Base-by-base conservation (phyloP, 2,888 invertebrate species). In the Flabesymbios commensalis region DNA sequence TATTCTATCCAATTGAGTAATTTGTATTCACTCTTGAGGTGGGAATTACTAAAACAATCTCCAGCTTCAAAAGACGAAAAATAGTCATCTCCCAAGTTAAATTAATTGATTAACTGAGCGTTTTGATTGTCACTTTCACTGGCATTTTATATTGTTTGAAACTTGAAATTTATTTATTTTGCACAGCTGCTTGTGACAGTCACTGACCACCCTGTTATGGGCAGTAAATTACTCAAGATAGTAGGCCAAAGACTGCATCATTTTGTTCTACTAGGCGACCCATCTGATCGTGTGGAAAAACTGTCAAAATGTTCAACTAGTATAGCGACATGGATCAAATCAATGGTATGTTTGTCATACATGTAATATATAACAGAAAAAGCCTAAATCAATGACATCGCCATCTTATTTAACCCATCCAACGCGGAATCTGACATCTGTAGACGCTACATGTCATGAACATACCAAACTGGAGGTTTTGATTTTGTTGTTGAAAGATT, bases 281-380 rank as follows among this genome's bases (percentile, higher is more conserved):
- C 74, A 4, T 69, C 78, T 77, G 86, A 69, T 48, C 76, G 87
- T 72, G 87, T 86, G 70, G 88, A 85, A 79, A 89, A 88, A 84
- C 87, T 93, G 47, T 88, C 91, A 1, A 88, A 90, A 4, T 87
- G 93, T 67, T 90, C 90, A 61, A 90, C 93, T 3, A 86, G 88
- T 29, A 84, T 94, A 1, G 88, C 90, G 47, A 87, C 88, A 70
- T 93, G 92, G 84, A 84, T 95, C 64, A 89, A 91, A 73, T 81
- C 79, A 59, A 74, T 86, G 82, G 87, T 87, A 76, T 59, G 53
- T 52, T n/a, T n/a, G n/a, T n/a, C n/a, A n/a, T n/a, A n/a, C n/a
- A n/a, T n/a, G n/a, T n/a, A n/a, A n/a, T n/a, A n/a, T n/a, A n/a
- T n/a, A n/a, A n/a, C n/a, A n/a, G n/a, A n/a, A n/a, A n/a, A n/a